Evolutionary conservation across 1,140 invertebrate genomes (phyloP).

Genomic region (Capitella teleta): DNA sequence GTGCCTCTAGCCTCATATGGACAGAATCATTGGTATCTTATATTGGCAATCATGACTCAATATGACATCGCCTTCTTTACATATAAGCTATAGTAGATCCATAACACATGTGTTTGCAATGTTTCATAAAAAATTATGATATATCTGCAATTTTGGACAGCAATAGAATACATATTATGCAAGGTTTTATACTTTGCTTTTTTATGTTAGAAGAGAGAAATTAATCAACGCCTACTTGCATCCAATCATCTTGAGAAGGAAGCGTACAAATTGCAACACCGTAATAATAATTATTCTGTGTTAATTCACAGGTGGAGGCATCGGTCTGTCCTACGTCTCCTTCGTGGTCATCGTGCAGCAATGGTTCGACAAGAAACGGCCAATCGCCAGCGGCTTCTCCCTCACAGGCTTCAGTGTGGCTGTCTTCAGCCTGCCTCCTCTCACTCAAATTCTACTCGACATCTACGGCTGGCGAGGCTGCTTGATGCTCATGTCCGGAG

Average conservation of each 20-base stretch:
- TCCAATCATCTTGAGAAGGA: neutral
- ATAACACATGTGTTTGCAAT: neutral
- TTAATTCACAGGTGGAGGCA: neutral
- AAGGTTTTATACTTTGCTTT: neutral
- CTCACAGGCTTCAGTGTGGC: slow-evolving; percentile 1
- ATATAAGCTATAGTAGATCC: neutral
- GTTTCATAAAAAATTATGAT: neutral
- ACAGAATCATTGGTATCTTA: neutral
- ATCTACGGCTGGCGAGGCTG: slow-evolving; percentile 1
- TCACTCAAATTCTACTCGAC: neutral
- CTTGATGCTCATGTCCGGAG: neutral
- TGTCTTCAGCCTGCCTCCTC: neutral
- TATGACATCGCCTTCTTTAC: neutral
- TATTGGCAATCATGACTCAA: neutral
- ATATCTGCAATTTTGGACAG: neutral
- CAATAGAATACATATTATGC: neutral
- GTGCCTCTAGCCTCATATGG: neutral
- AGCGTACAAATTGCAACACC: neutral
- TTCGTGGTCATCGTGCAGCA: slow-evolving; percentile 4
- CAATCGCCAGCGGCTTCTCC: neutral
- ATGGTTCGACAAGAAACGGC: neutral
- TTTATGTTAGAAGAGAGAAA: neutral
- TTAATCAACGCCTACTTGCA: neutral
- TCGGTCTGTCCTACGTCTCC: slow-evolving; percentile 2
- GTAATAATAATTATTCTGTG: neutral